Evolutionary conservation across 2,113 vertebrate genomes (phyloP), one percentile per base, ranked within the genome.

Genomic region (Corythaeola cristata): DNA sequence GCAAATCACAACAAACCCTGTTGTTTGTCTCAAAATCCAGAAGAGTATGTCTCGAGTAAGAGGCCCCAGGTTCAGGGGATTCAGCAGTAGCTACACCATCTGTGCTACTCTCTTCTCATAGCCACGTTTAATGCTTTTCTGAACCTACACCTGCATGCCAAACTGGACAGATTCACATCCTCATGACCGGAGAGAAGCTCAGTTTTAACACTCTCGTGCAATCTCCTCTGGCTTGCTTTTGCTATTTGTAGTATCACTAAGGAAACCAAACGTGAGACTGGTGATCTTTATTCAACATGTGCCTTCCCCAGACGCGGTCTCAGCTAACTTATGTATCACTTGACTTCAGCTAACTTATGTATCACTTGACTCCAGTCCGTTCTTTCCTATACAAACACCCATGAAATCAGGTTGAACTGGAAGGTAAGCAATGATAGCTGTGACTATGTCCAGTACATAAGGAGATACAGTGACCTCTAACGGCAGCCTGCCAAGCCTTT

Each of bases 241-340:
- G 86, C 50, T 93, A 11, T 97, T 94, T 97, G 85, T 93, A 89
- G 37, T 60, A 87, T 95, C 80, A 66, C 92, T 80, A 94, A 64
- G 95, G 93, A 94, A 97, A 97, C 95, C 59, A 80, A 95, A 69
- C 1, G 37, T 79, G 89, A 96, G 89, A 55, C 41, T 75, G 44
- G 41, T 77, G 68, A 95, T 95, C 79, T 84, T 52, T 93, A 93
- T 96, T 96, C 92, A 97, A 67, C 85, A 77, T 66, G 88, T n/a
- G 50, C 82, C 94, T 94, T 93, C 27, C 53, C 69, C 86, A 97
- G 96, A 96, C 63, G 53, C 82, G 96, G 97, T 95, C 88, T 98
- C 97, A 97, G 90, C 71, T 90, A 81, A 94, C 39, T 72, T 27
- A 24, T 20, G 30, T 27, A 80, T 59, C 93, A 44, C 77, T 82